Conservation (phyloP, 2,888 invertebrate species). For the Drosophila emarginata region DNA sequence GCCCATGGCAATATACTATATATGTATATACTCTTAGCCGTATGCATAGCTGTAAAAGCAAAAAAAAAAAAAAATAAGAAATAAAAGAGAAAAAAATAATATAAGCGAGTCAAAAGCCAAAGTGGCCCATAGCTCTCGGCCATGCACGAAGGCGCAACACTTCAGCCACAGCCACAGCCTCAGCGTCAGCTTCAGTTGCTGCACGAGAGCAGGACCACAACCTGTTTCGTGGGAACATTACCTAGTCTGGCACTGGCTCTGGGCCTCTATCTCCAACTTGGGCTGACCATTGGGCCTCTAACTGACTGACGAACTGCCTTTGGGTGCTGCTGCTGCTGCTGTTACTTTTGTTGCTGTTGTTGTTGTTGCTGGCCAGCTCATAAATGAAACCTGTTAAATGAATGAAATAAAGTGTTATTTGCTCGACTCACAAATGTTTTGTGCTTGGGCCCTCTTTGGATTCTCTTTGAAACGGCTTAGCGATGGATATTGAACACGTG, state of each 20-base stretch:
- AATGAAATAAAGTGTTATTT: conserved; percentile 83
- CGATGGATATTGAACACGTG: conserved; percentile 6
- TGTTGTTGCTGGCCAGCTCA: conserved; percentile 56
- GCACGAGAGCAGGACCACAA: conserved; percentile 60
- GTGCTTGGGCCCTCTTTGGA: conserved; percentile 30
- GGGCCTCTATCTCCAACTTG: conserved; percentile 33
- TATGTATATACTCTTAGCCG: conserved; percentile 20
- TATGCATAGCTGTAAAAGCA: conserved; percentile 70
- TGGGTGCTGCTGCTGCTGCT: conserved; percentile 15
- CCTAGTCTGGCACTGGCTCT: conserved; percentile 75
- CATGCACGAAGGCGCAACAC: conserved; percentile 75
- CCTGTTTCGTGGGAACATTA: conserved; percentile 83
- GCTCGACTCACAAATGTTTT: conserved; percentile 77
- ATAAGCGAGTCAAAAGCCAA: conserved; percentile 43
- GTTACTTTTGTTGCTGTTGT: conserved; percentile 26
- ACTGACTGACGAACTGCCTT: conserved; percentile 30
- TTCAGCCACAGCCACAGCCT: conserved; percentile 48
- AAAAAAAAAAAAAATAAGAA: conserved; percentile 24
- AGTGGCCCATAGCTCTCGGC: conserved; percentile 77
- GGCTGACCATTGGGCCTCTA: conserved; percentile 59
- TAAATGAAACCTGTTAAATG: conserved; percentile 83
- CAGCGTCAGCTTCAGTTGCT: conserved; percentile 26
- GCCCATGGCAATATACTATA: conserved; percentile 63
- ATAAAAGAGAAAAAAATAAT: not conserved
- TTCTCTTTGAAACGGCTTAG: conserved; percentile 41